Evolutionary conservation across 2,113 vertebrate species (phyloP).

Genomic region (Menidia beryllina): DNA sequence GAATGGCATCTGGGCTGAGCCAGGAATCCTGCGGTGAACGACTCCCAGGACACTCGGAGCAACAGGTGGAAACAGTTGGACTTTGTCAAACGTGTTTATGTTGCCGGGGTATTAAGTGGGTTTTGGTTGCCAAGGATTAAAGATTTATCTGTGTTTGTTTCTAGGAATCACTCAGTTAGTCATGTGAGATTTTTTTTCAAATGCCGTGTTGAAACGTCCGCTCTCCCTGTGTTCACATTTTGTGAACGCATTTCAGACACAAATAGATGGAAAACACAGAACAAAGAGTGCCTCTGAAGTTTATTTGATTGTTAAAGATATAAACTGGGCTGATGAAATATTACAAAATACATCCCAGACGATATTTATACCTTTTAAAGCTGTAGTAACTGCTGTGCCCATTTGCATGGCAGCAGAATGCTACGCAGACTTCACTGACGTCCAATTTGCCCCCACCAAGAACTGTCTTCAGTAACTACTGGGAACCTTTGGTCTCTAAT

Average conservation of each 20-base stretch:
- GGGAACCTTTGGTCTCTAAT: conserved; percentile 22
- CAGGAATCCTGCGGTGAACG: conserved; percentile 15
- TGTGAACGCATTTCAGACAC: too few relatives aligned
- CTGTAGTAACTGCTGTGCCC: too few relatives aligned
- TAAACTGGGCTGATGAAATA: neutral
- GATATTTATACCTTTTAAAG: neutral
- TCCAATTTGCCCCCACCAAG: neutral
- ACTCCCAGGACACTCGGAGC: conserved; percentile 15
- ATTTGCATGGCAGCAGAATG: too few relatives aligned
- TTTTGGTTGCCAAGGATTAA: conserved; percentile 31
- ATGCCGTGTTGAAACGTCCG: neutral
- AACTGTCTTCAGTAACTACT: conserved; percentile 2
- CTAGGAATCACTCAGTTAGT: conserved; percentile 14
- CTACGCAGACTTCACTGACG: neutral
- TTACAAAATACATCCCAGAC: neutral
- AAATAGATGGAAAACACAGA: neutral
- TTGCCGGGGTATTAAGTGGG: conserved; percentile 1
- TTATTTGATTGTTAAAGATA: neutral
- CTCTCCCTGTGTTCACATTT: neutral
- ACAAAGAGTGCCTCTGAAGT: neutral
- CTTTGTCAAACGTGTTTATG: conserved; percentile 33
- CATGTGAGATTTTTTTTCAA: conserved; percentile 14
- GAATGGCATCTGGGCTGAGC: conserved; percentile 2
- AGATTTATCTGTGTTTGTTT: conserved; percentile 26
- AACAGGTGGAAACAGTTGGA: conserved; percentile 55